These are phyloP conservation scores for Panulirus ornatus DNA, from an alignment of 1,140 invertebrate species.

Conservation along the genomic window DNA sequence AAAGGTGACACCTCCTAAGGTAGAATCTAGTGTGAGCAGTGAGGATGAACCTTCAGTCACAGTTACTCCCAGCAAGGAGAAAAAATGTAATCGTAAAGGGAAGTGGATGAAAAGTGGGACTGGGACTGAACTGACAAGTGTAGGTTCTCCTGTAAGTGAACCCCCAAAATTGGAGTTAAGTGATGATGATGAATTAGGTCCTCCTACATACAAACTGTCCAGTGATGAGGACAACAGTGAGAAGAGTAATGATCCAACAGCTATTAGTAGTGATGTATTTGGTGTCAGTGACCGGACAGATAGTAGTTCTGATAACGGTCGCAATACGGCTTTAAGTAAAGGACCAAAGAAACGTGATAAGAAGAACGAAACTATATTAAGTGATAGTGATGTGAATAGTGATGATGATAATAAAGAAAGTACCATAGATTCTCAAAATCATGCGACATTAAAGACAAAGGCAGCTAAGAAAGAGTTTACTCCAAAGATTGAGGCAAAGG, in stretches of 20 bases:
- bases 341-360: constrained; percentile 60
- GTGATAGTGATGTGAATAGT: constrained; percentile 74
- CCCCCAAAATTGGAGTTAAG: constrained; percentile 62
- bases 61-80: constrained; percentile 76
- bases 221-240: constrained; percentile 72
- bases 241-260: constrained; percentile 70
- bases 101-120: constrained; percentile 16
- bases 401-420: constrained; percentile 74
- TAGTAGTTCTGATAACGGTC: constrained; percentile 76
- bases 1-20: constrained; percentile 59
- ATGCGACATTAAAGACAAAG: constrained; percentile 74
- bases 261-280: constrained; percentile 75
- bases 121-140: constrained; percentile 5
- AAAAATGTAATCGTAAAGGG: constrained; percentile 76
- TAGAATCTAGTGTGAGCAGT: constrained; percentile 71
- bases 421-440: constrained; percentile 59
- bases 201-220: constrained; percentile 74
- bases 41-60: constrained; percentile 61
- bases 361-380: constrained; percentile 80
- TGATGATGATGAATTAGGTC: constrained; percentile 70
- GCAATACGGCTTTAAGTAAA: constrained; percentile 54
- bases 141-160: constrained; percentile 20
- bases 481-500: constrained; percentile 81
- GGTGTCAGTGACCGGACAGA: constrained; percentile 79
- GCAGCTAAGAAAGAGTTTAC: constrained; percentile 81